phyloP scores from a whole-genome alignment of 2,113 vertebrate genomes.

The Gopherus flavomarginatus region DNA sequence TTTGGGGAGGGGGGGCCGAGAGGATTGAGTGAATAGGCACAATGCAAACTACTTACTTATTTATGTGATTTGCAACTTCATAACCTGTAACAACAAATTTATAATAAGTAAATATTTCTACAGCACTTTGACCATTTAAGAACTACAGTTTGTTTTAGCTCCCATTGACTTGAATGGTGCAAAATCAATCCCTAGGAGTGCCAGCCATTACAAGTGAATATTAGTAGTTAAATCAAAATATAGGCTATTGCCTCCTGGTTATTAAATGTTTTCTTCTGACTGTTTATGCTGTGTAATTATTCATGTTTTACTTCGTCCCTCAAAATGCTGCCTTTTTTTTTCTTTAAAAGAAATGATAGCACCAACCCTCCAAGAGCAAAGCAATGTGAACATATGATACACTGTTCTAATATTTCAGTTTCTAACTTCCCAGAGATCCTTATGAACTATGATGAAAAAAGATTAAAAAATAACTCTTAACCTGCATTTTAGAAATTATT shows the following conservation, averaged over 20 bases:
- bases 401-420: background rate
- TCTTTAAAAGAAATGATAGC: background rate
- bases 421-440: background rate
- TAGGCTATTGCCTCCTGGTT: background rate
- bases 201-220: background rate
- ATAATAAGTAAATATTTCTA: slow-evolving; percentile 12
- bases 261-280: background rate
- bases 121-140: slow-evolving; percentile 22
- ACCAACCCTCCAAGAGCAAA: background rate
- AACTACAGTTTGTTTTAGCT: background rate
- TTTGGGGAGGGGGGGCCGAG: accelerated
- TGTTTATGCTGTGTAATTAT: background rate
- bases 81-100: slow-evolving; percentile 67
- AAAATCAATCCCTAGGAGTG: background rate
- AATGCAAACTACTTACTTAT: slow-evolving; percentile 72
- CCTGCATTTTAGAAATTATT: background rate
- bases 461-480: background rate
- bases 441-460: background rate
- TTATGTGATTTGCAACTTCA: slow-evolving; percentile 69
- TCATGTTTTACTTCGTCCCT: background rate
- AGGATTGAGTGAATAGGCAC: background rate
- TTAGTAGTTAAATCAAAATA: background rate
- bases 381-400: background rate
- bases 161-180: background rate
- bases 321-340: background rate